A percentile compares a stretch with the other conserved stretches of the same genome.
Conservation (phyloP, 2,888 invertebrate species). For the Drosophila colorata region DNA sequence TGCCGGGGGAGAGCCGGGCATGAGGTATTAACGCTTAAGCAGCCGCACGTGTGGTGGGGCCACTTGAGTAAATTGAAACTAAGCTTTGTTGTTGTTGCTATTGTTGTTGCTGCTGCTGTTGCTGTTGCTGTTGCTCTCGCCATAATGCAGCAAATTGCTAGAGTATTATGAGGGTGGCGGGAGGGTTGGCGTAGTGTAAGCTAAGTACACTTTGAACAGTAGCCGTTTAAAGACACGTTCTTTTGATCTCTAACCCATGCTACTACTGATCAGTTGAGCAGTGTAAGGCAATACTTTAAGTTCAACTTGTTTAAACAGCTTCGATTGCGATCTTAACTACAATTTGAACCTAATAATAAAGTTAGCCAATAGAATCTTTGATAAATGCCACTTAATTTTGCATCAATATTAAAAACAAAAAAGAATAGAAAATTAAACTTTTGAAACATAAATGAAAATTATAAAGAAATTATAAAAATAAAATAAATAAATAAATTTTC, state of each 20-base stretch:
- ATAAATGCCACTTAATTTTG: no score
- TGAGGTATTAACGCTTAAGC: conserved; percentile 58
- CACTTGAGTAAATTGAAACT: conserved; percentile 49
- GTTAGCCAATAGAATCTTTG: no score
- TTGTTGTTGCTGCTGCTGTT: conserved; percentile 10
- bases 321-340: not conserved
- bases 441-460: not conserved
- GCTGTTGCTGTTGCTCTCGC: conserved; percentile 12
- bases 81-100: conserved; percentile 37
- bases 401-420: no score
- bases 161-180: not conserved
- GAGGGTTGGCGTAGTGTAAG: not conserved
- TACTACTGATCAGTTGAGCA: conserved; percentile 11
- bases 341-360: not conserved
- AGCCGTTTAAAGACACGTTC: conserved; percentile 43
- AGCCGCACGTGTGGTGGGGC: conserved; percentile 66
- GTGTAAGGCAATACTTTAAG: conserved; percentile 11
- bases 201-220: conserved; percentile 35
- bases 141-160: conserved; percentile 20
- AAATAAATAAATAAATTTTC: no score
- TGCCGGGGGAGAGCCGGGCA: conserved; percentile 4
- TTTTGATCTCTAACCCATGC: conserved; percentile 43
- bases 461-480: no score
- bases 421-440: no score
- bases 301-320: conserved; percentile 1